These are phyloP conservation scores for Morpho achilles DNA, from an alignment of 2,888 invertebrate species.

Conservation along the genomic window DNA sequence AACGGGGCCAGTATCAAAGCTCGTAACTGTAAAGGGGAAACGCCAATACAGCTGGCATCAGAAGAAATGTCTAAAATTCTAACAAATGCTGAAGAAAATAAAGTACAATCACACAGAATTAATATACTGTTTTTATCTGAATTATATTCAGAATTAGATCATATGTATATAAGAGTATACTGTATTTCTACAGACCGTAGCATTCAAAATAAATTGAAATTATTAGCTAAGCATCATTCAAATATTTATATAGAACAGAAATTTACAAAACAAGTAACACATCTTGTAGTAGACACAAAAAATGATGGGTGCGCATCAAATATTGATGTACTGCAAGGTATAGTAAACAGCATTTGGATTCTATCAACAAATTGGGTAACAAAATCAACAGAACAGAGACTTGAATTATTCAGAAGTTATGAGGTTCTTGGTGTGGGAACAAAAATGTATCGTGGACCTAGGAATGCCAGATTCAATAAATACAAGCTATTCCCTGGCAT, in stretches of 20 bases:
- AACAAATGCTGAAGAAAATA: constrained; percentile 43
- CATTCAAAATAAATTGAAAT: constrained; percentile 51
- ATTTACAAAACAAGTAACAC: constrained; percentile 74
- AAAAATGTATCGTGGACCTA: constrained; percentile 59
- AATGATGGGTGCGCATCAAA: constrained; percentile 64
- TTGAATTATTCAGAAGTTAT: constrained; percentile 74
- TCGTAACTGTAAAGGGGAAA: constrained; percentile 76
- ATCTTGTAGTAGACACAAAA: constrained; percentile 79
- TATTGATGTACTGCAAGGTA: constrained; percentile 78
- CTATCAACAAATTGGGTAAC: constrained; percentile 75
- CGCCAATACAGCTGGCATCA: constrained; percentile 63
- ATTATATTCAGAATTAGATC: constrained; percentile 45
- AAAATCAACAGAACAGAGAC: constrained; percentile 52
- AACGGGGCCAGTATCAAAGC: constrained; percentile 77
- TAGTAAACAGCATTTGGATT: constrained; percentile 81
- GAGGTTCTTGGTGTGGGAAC: constrained; percentile 76
- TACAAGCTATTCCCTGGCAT: constrained; percentile 80
- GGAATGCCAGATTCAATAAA: constrained; percentile 71
- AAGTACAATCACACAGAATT: constrained; percentile 54
- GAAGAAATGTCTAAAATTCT: constrained; percentile 45
- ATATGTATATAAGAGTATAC: constrained; percentile 50
- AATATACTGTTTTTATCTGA: constrained; percentile 52
- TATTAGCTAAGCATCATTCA: constrained; percentile 45
- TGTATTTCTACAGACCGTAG: constrained; percentile 47
- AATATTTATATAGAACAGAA: constrained; percentile 55